These are phyloP conservation scores for Pentalonia nigronervosa DNA, from an alignment of 1,140 invertebrate genomes.

Conservation along the genomic window DNA sequence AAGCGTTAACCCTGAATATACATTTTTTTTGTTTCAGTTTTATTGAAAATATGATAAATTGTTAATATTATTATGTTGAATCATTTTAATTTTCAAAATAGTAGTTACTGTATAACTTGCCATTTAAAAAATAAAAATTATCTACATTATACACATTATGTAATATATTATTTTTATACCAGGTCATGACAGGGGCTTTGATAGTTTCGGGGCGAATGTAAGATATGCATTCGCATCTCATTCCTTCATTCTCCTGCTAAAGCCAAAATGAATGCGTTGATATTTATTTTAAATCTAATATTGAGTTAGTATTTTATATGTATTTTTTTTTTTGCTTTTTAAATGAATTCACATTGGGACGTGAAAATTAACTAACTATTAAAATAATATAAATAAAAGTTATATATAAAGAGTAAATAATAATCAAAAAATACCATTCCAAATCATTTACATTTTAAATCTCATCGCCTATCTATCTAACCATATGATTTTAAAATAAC, in stretches of 20 bases:
- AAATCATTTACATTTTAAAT: too few relatives aligned
- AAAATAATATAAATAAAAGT: too few relatives aligned
- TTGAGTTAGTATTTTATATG: too few relatives aligned
- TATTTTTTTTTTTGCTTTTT: too few relatives aligned
- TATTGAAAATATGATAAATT: conserved; percentile 17
- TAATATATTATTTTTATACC: background rate
- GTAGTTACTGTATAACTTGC: background rate
- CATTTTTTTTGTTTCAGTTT: background rate
- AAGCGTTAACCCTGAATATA: background rate
- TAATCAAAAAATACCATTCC: too few relatives aligned
- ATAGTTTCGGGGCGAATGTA: background rate
- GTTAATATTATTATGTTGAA: background rate
- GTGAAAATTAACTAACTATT: too few relatives aligned
- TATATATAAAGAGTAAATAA: too few relatives aligned
- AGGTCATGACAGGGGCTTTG: background rate
- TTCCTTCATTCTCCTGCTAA: background rate
- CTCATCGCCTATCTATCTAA: too few relatives aligned
- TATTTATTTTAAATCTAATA: background rate
- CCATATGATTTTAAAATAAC: too few relatives aligned
- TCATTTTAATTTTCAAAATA: background rate
- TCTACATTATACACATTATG: background rate
- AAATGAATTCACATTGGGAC: background rate
- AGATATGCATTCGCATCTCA: background rate
- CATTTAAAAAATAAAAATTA: background rate
- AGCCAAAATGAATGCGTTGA: too few relatives aligned